Percentiles rank a stretch among this genome's conserved stretches.
These are phyloP conservation scores for Venustaconcha ellipsiformis DNA, from an alignment of 1,140 invertebrate genomes.

Conservation along the genomic window DNA sequence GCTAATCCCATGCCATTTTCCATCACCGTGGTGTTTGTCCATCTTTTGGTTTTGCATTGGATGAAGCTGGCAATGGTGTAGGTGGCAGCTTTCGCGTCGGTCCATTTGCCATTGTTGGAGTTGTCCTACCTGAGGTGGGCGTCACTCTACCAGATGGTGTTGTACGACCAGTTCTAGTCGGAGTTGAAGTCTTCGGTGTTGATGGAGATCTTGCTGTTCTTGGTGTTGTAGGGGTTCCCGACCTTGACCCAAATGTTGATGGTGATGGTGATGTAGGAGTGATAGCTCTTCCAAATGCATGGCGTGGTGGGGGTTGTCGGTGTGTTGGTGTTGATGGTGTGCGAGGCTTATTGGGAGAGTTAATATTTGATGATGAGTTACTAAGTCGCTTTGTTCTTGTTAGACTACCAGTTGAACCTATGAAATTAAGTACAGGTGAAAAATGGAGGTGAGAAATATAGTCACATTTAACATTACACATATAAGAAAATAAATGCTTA, in stretches of 20 bases:
- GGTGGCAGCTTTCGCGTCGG: conserved; percentile 19
- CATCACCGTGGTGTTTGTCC: too few species aligned
- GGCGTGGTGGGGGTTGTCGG: conserved; percentile 22
- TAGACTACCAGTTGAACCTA: conserved; percentile 30
- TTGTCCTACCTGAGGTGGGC: conserved; percentile 25
- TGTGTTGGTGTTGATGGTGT: conserved; percentile 22
- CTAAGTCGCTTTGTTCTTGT: conserved; percentile 29
- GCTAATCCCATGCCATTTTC: too few species aligned
- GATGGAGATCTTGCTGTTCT: conserved; percentile 13
- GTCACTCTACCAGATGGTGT: conserved; percentile 28
- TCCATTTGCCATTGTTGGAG: conserved; percentile 31
- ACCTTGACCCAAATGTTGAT: conserved; percentile 17
- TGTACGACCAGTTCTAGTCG: conserved; percentile 20
- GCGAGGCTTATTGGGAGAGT: conserved; percentile 25
- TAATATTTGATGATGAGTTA: conserved; percentile 21
- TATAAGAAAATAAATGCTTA: background rate
- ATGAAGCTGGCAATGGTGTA: conserved; percentile 1
- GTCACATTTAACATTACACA: background rate
- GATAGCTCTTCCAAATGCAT: conserved; percentile 25
- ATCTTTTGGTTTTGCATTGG: too few species aligned
- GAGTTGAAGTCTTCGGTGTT: conserved; percentile 22
- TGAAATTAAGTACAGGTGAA: background rate
- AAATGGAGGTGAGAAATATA: background rate
- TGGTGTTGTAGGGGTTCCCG: conserved; percentile 15
- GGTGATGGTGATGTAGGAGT: conserved; percentile 29